Evolutionary conservation across 2,113 vertebrate genomes (phyloP), one percentile per base, ranked within the genome.

Genomic region (Halcyon malimbica): DNA sequence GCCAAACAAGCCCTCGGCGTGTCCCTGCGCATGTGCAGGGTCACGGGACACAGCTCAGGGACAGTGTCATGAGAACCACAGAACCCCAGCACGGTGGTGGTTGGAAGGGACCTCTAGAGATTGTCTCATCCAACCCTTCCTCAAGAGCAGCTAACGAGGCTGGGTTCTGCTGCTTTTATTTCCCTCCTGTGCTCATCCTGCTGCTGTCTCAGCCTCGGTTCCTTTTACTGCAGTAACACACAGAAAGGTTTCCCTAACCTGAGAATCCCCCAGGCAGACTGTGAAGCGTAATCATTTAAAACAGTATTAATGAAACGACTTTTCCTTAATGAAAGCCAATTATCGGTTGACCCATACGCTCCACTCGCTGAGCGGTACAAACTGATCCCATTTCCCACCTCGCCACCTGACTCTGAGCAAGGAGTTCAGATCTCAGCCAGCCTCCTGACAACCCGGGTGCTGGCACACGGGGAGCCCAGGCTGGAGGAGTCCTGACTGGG

Each of bases 301-400:
- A 59, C 1, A 0, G n/a, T 87, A 92, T 67, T 75, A 97, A 94
- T 79, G 81, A 95, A 78, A 77, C 42, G 91, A 87, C 84, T 94
- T 88, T 64, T 73, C 87, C 93, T 94, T 96, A 90, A 97, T 96
- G 96, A 95, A 89, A 93, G 74, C 48, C 76, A 63, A 75, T 90
- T 94, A 96, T 95, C 92, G 93, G 87, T 83, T 71, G 48, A 54
- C 31, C 67, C 75, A 16, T 44, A 24, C 8, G 53, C 64, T 83
- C 39, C 15, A 7, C 79, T 63, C 0, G 4, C 60, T 86, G 87
- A 20, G 67, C 18, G 3, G 46, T 42, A n/a, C 19, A 20, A 56
- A 54, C n/a, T 28, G 59, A 62, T 83, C 65, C 84, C 67, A 88
- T 94, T 96, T 94, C 51, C 69, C 46, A 25, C 33, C 67, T 69